Base-by-base conservation (phyloP, 1,140 invertebrate genomes). In the Melipona quadrifasciata region DNA sequence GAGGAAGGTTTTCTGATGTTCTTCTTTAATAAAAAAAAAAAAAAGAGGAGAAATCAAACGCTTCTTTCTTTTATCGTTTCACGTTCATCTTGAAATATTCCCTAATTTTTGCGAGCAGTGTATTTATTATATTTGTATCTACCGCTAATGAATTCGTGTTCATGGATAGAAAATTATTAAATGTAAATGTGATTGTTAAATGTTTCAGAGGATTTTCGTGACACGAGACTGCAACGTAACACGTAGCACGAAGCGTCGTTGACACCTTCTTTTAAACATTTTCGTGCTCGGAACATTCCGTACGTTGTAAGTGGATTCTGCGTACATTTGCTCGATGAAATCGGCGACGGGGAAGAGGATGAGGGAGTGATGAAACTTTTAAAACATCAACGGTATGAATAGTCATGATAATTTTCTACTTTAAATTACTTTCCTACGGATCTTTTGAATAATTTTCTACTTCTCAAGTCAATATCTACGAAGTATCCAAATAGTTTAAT, bases 301-400 rank as follows among this genome's bases (percentile, higher is more conserved):
- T 17, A 67, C 17, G 19, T 31, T 67, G 34, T 34, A 67, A 34
- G 19, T 34, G 19, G 10, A 34, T 67, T 21, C 19, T 67, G 65
- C 6, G 34, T 34, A 34, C 31, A 34, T 67, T 34, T 34, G 17
- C 27, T 31, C 17, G 17, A 21, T 67, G 27, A 67, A 11, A 67
- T 31, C 17, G 65, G 2, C 21, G 31, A 34, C 65, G 21, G 10
- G 19, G 39, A 47, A 47, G 39, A 8, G 39, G 8, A 6, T 6
- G 6, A 47, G 39, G 39, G 8, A 31, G 2, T 34, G 31, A 67
- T 67, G 21, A 34, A 67, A 67, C 65, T 12, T 67, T 67, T 67
- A 34, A 67, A 67, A 67, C 31, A 67, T 67, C 65, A 21, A 67
- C 65, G 17, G 31, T 34, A 67, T 67, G 65, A 67, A 67, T 67